phyloP scores from a whole-genome alignment of 2,113 vertebrate genomes.

The Salvelinus fontinalis region DNA sequence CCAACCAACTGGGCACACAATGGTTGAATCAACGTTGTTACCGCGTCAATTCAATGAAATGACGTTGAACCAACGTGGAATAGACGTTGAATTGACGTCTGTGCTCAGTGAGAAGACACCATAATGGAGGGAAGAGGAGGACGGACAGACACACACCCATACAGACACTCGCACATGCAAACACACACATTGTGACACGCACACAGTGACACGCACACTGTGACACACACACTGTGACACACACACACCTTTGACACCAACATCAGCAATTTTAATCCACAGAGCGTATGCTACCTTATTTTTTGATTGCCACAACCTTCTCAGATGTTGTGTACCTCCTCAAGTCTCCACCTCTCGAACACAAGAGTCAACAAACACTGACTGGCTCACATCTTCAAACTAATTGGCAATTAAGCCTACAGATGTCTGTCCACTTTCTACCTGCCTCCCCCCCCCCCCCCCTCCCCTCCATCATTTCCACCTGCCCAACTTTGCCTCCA shows the following conservation, averaged over 20 bases:
- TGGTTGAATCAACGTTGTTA: too few relatives aligned
- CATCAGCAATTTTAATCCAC: constrained; percentile 11
- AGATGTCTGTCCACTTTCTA: constrained; percentile 44
- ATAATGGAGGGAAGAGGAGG: too few relatives aligned
- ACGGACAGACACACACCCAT: too few relatives aligned
- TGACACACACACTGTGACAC: neutral
- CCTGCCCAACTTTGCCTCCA: constrained; percentile 20
- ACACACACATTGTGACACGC: too few relatives aligned
- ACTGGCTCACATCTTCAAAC: constrained; percentile 51
- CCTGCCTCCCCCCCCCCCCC: neutral
- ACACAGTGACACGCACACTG: neutral
- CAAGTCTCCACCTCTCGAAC: constrained; percentile 23
- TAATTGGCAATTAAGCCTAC: constrained; percentile 53
- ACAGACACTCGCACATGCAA: too few relatives aligned
- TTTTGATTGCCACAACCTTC: constrained; percentile 12
- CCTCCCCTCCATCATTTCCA: too few relatives aligned
- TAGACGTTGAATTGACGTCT: too few relatives aligned
- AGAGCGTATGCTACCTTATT: constrained; percentile 6
- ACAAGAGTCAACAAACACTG: constrained; percentile 43
- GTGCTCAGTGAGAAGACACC: too few relatives aligned
- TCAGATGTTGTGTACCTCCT: constrained; percentile 39
- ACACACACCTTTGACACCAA: constrained; percentile 8
- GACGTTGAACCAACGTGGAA: too few relatives aligned
- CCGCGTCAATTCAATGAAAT: too few relatives aligned
- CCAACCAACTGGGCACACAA: too few relatives aligned